Conservation (phyloP, 2,797 vertebrate genomes). For the Megaceryle alcyon region DNA sequence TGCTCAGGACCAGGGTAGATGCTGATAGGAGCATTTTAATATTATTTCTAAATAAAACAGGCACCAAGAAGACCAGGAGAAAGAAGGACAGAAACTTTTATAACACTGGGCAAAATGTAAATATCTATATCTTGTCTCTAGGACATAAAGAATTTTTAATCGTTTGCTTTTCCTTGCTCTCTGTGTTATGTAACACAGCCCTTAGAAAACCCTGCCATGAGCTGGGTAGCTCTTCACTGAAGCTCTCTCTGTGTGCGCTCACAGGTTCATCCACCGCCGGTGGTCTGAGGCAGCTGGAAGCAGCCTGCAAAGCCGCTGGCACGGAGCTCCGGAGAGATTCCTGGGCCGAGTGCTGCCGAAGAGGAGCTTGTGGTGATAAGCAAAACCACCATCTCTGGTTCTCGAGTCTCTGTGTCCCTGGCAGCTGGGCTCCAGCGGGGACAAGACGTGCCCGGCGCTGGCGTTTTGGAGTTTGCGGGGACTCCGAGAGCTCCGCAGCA, state of each 20-base stretch:
- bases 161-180: not conserved
- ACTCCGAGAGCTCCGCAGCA: too few species aligned
- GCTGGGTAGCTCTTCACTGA: not conserved
- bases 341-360: not conserved
- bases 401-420: too few species aligned
- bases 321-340: not conserved
- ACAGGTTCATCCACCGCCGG: not conserved
- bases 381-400: too few species aligned
- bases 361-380: not conserved
- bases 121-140: not conserved
- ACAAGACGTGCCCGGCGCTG: too few species aligned
- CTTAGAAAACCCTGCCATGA: not conserved
- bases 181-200: not conserved
- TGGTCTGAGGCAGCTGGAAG: not conserved
- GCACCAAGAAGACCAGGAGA: not conserved
- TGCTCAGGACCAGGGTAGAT: not conserved
- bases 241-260: fast-evolving
- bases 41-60: not conserved
- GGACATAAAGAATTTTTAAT: not conserved
- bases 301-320: not conserved
- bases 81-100: not conserved
- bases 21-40: not conserved
- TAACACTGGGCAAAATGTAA: not conserved
- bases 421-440: too few species aligned
- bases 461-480: too few species aligned